These are phyloP conservation scores for Dynastes grantii DNA, from an alignment of 2,888 invertebrate genomes.

Conservation along the genomic window DNA sequence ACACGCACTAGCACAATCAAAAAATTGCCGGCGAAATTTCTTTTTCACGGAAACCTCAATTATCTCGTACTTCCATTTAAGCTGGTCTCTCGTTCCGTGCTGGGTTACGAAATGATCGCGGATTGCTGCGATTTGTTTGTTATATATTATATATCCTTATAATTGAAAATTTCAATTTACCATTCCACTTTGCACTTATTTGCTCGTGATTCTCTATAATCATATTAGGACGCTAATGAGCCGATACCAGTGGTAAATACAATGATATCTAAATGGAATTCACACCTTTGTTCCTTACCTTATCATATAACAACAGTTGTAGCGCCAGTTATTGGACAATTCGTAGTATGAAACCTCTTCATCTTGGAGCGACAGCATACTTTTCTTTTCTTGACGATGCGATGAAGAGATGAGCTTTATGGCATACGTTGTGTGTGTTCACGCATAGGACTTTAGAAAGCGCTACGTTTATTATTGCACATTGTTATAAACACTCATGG, in stretches of 20 bases:
- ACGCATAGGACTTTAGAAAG: slow-evolving; percentile 2
- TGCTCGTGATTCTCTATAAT: slow-evolving; percentile 46
- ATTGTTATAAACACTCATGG: slow-evolving; percentile 14
- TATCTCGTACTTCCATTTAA: slow-evolving; percentile 21
- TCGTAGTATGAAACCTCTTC: slow-evolving; percentile 54
- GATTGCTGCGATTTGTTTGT: slow-evolving; percentile 21
- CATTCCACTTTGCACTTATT: slow-evolving; percentile 38
- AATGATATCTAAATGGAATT: slow-evolving; percentile 31
- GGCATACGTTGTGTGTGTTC: not conserved
- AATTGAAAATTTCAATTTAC: slow-evolving; percentile 45
- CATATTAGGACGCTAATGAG: slow-evolving; percentile 38
- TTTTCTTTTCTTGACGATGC: slow-evolving; percentile 1
- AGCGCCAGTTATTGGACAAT: slow-evolving; percentile 51
- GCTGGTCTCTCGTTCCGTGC: slow-evolving; percentile 19
- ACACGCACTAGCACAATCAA: slow-evolving; percentile 24
- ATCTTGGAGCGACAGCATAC: slow-evolving; percentile 53
- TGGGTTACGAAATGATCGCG: slow-evolving; percentile 14
- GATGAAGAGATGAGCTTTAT: not conserved
- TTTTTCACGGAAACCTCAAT: not conserved
- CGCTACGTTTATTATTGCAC: slow-evolving; percentile 21
- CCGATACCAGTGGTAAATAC: slow-evolving; percentile 26
- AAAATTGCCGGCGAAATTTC: not conserved
- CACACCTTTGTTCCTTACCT: slow-evolving; percentile 37
- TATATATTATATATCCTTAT: slow-evolving; percentile 39
- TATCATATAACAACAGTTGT: slow-evolving; percentile 44